Percentiles rank a stretch among this genome's conserved stretches.
These are phyloP conservation scores for Diarsia dahlii DNA, from an alignment of 2,888 invertebrate genomes.

Conservation along the genomic window DNA sequence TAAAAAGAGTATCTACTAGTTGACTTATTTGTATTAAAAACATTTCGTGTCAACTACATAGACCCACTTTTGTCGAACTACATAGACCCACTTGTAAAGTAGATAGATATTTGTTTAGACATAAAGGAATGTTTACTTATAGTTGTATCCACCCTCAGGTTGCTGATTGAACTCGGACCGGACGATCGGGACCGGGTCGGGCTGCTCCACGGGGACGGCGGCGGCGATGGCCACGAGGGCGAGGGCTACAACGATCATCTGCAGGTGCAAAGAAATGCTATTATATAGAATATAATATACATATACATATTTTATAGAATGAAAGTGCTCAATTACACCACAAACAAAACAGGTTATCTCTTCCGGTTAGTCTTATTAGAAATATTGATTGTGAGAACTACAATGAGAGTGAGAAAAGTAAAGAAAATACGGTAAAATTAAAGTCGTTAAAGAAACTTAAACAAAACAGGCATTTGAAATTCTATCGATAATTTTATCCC, in stretches of 20 bases:
- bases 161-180: background rate
- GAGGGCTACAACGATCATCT: slow-evolving; percentile 60
- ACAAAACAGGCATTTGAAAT: background rate
- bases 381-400: background rate
- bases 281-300: no score
- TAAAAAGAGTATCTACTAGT: background rate
- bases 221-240: slow-evolving; percentile 62
- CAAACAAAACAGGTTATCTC: background rate
- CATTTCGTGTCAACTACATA: background rate
- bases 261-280: background rate
- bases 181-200: background rate
- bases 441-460: background rate
- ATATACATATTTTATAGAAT: no score
- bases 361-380: background rate
- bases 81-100: background rate
- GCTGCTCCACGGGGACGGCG: slow-evolving; percentile 39
- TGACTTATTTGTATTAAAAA: background rate
- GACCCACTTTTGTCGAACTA: background rate
- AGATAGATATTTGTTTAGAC: background rate
- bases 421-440: background rate
- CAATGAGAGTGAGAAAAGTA: background rate
- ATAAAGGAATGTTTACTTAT: slow-evolving; percentile 12
- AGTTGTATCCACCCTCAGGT: slow-evolving; percentile 29
- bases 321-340: background rate
- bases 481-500: background rate